Base-by-base conservation (phyloP, 2,113 vertebrate genomes). In the Lophotis ruficrista region DNA sequence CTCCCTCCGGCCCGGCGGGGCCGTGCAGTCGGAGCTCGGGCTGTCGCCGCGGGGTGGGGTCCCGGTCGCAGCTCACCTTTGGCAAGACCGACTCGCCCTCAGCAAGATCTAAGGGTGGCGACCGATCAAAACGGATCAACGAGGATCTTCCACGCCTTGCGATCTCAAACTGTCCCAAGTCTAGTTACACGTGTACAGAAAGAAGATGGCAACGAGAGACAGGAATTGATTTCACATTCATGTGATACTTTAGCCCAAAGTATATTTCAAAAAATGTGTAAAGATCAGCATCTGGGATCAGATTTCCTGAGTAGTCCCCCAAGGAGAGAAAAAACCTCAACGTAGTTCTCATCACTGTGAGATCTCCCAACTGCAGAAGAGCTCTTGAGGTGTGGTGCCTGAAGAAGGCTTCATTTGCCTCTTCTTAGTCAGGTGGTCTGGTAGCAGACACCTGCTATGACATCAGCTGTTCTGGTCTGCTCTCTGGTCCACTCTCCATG, bases 401-500 rank as follows among this genome's bases (percentile, higher is more conserved):
- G 22, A 77, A 30, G 53, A 23, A 56, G 21, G 12, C 33, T 91
- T 65, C 38, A 21, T 4, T 14, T 69, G 8, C 28, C 16, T 51
- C 15, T 61, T 83, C 89, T 45, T 27, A 18, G 38, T 20, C 6
- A 8, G 27, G 14, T 62, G 41, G 38, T 60, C 37, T 33, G n/a
- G 35, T 47, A 4, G 9, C 33, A 56, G 70, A 51, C 20, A 41
- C 1, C 0, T 33, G 7, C 30, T 14, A 6, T 54, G 38, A 30
- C 16, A 69, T 27, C 43, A 31, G 0, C 14, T 19, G 17, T 15
- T 9, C 35, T 20, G 18, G 1, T 79, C 25, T 35, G 27, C 54
- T 35, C 43, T 85, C 2, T 0, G 22, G 8, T 69, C 75, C 3
- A 1, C 27, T 38, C 47, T 62, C 57, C 58, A 8, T 1, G 1